Conservation (phyloP, 2,888 invertebrate genomes). For the Hypomecis punctinalis region DNA sequence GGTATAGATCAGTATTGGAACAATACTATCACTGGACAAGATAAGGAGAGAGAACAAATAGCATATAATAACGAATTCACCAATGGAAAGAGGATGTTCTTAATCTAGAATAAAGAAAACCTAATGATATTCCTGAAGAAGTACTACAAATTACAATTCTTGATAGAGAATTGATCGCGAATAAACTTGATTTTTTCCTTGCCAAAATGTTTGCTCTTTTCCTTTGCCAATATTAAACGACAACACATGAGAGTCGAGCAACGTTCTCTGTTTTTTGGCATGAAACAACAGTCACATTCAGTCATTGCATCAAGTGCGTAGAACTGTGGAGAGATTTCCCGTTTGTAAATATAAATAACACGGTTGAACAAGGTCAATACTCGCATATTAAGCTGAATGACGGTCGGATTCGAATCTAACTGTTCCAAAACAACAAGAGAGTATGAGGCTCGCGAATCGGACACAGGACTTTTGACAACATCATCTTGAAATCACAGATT, state of each 20-base stretch:
- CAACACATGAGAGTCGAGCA: neutral
- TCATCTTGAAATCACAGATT: too few relatives aligned
- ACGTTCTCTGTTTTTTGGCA: constrained; percentile 23
- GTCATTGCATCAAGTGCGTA: constrained; percentile 12
- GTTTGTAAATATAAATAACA: constrained; percentile 18
- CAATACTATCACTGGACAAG: too few relatives aligned
- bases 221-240: neutral
- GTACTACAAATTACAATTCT: too few relatives aligned
- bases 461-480: too few relatives aligned
- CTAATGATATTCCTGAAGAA: neutral
- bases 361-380: constrained; percentile 29
- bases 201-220: neutral
- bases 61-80: too few relatives aligned
- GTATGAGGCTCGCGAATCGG: constrained; percentile 43
- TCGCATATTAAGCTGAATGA: constrained; percentile 18
- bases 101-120: too few relatives aligned
- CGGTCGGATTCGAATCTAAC: constrained; percentile 4
- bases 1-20: too few relatives aligned
- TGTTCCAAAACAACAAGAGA: constrained; percentile 35
- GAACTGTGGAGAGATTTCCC: constrained; percentile 17
- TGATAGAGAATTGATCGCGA: too few relatives aligned
- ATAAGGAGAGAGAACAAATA: too few relatives aligned
- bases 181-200: neutral
- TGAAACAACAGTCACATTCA: constrained; percentile 8
- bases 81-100: too few relatives aligned